Base-by-base conservation (phyloP, 2,113 vertebrate species). In the Crotalus tigris region DNA sequence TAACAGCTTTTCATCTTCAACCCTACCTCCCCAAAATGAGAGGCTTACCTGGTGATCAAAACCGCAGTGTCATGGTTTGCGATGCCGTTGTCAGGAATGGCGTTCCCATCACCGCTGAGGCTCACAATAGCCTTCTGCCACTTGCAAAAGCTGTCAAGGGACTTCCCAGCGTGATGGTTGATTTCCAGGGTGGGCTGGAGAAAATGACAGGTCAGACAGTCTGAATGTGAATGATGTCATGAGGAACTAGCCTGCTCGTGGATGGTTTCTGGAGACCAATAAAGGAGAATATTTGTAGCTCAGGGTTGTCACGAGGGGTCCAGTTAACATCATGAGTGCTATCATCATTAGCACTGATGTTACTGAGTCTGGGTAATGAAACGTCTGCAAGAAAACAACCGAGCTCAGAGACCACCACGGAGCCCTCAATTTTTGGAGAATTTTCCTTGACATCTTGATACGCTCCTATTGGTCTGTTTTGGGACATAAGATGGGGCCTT, bases 121-220 rank as follows among this genome's bases (percentile, higher is more conserved):
- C 98, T 99, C 95, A 99, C 98, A 54, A 99, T 99, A 96, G 98
- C 98, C 96, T 99, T 99, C 98, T 99, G 99, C 99, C 99, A 99
- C 95, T 99, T 99, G 96, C 99, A 99, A 97, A 99, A 99, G 97
- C 99, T 99, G 98, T 99, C 99, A 94, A 99, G 97, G 93, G 99
- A 99, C 96, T 99, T 99, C 54, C 99, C 99, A 0, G 99, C 99
- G 0, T 99, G 99, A 95, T 99, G 99, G 97, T 99, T 99, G 90
- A 99, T 98, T 97, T 99, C 99, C 94, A 99, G 96, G 0, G 98
- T 99, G 51, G 99, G 99, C 99, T 99, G 97, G 23, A 93, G 94
- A 11, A 58, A 92, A 85, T 75, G 89, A 49, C 1, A 15, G 53
- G 44, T 24, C 3, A 29, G 2, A 12, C 13, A 12, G 9, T 29